Evolutionary conservation across 2,113 vertebrate species (phyloP).

Genomic region (Serinus canaria): DNA sequence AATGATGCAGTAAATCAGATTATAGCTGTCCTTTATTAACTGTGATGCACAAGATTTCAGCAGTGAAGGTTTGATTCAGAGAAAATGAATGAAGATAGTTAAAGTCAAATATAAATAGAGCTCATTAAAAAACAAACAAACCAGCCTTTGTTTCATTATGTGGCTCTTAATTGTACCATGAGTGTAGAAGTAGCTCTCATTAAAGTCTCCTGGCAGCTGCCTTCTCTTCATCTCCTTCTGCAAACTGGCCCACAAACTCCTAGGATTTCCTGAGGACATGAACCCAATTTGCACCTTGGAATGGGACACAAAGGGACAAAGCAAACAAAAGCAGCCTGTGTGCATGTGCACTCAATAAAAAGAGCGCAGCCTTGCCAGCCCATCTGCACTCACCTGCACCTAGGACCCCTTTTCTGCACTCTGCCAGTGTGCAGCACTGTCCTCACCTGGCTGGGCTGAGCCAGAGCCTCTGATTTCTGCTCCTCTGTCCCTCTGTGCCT

Average conservation of each 20-base stretch:
- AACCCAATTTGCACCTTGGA: not conserved
- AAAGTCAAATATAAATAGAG: slow-evolving; percentile 58
- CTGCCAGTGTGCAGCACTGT: not conserved
- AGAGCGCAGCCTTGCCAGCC: not conserved
- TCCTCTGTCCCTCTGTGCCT: not conserved
- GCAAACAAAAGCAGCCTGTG: not conserved
- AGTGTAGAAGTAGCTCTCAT: slow-evolving; percentile 3
- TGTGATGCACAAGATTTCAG: not conserved
- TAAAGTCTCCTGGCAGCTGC: slow-evolving; percentile 7
- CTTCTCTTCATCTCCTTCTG: slow-evolving; percentile 7
- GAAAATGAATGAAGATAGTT: slow-evolving; percentile 49
- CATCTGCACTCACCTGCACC: not conserved
- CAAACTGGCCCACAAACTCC: not conserved
- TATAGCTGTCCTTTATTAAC: slow-evolving; percentile 40
- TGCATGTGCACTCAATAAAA: not conserved
- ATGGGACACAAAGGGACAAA: not conserved
- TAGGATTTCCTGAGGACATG: not conserved
- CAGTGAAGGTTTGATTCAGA: slow-evolving; percentile 24
- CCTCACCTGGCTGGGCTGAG: not conserved
- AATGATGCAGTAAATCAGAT: slow-evolving; percentile 29
- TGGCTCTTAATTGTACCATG: slow-evolving; percentile 12
- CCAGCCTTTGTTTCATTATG: slow-evolving; percentile 32
- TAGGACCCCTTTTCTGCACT: not conserved
- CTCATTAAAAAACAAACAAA: slow-evolving; percentile 63
- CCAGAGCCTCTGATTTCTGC: not conserved